Evolutionary conservation across 1,140 invertebrate species (phyloP).

Genomic region (Brachionus koreanus): DNA sequence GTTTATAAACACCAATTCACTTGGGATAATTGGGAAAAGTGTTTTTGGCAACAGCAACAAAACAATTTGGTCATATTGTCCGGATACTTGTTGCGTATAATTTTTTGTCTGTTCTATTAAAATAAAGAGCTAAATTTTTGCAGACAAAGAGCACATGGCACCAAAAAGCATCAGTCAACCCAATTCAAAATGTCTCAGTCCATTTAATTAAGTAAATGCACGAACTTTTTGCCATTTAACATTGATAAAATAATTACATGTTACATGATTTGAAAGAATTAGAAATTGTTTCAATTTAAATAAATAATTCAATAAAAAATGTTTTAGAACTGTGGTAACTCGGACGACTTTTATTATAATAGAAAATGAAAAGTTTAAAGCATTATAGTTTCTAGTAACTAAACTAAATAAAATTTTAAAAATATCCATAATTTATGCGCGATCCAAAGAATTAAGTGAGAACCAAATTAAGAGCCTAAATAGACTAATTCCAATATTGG

Average conservation of each 20-base stretch:
- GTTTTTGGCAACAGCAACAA: neutral
- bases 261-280: neutral
- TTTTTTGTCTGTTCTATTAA: neutral
- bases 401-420: conserved; percentile 2
- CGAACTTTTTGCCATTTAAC: neutral
- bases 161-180: neutral
- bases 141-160: neutral
- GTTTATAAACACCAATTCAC: neutral
- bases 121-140: neutral
- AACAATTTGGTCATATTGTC: neutral
- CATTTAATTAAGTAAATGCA: neutral
- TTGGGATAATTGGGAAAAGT: conserved; percentile 10
- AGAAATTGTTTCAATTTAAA: conserved; percentile 1
- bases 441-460: neutral
- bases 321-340: conserved; percentile 26
- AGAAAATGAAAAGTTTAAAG: conserved; percentile 2
- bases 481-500: neutral
- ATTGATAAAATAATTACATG: neutral
- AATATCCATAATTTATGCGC: conserved; percentile 35
- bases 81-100: neutral
- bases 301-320: conserved; percentile 25
- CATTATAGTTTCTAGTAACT: conserved; percentile 22
- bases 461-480: neutral
- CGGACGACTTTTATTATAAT: conserved; percentile 23
- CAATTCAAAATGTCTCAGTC: neutral